Evolutionary conservation across 2,888 invertebrate species (phyloP).

Genomic region (Augochlorella aurata): DNA sequence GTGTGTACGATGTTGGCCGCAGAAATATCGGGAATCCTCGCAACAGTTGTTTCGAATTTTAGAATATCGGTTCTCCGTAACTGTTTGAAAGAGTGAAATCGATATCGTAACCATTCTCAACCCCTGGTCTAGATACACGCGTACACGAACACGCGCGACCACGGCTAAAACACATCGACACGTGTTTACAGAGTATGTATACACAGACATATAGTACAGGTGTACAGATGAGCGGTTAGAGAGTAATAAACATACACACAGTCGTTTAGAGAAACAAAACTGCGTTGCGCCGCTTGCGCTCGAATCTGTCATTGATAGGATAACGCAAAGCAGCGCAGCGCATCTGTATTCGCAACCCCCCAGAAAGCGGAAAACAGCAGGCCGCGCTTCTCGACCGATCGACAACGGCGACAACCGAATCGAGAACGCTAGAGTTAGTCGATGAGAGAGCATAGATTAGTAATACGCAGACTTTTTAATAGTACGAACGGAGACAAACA

Average conservation of each 20-base stretch:
- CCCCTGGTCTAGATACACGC: neutral
- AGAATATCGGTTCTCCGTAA: constrained; percentile 10
- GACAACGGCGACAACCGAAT: constrained; percentile 45
- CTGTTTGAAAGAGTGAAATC: constrained; percentile 2
- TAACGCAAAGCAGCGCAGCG: neutral
- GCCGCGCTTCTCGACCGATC: constrained; percentile 13
- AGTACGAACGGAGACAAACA: constrained; percentile 75
- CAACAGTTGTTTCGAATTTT: constrained; percentile 11
- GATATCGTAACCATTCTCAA: neutral
- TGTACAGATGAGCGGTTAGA: constrained; percentile 25
- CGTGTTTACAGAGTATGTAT: neutral
- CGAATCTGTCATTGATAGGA: too few relatives aligned
- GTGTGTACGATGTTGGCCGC: neutral
- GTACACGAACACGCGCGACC: neutral
- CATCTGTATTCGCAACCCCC: neutral
- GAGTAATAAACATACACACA: neutral
- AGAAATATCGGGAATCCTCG: neutral
- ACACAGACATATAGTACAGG: neutral
- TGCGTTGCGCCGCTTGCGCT: neutral
- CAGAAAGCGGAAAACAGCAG: neutral
- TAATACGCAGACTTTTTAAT: constrained; percentile 61
- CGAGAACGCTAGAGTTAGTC: constrained; percentile 45
- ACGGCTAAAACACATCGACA: constrained; percentile 15
- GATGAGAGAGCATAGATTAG: constrained; percentile 72
- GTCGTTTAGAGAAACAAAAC: neutral